Percentiles rank a stretch among this genome's conserved stretches.
Evolutionary conservation across 2,888 invertebrate species (phyloP).

Genomic region (Formica aserva): DNA sequence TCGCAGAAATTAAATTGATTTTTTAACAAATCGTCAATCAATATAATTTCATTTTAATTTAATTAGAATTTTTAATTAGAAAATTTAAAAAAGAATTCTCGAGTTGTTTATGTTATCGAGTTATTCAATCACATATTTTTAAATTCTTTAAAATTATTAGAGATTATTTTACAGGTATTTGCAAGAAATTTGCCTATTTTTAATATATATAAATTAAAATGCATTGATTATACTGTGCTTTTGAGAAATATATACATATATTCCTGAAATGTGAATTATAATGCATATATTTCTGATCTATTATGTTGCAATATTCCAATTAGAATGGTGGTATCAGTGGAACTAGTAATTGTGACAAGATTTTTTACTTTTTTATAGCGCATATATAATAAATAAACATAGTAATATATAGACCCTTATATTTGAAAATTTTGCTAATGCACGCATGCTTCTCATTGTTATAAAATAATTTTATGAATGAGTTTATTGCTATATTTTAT

Average conservation of each 20-base stretch:
- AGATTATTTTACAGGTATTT: no score
- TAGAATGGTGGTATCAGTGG: slow-evolving; percentile 67
- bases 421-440: background rate
- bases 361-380: background rate
- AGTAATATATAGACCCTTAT: background rate
- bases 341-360: slow-evolving; percentile 24
- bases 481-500: background rate
- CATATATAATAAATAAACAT: background rate
- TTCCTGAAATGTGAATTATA: slow-evolving; percentile 53
- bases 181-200: background rate
- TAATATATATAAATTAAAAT: background rate
- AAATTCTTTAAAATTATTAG: no score
- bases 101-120: background rate
- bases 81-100: background rate
- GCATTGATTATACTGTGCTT: background rate
- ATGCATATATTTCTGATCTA: slow-evolving; percentile 60
- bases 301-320: slow-evolving; percentile 60
- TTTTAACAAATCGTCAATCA: background rate
- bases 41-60: background rate
- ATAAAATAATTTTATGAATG: background rate
- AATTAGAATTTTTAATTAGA: background rate
- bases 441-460: background rate
- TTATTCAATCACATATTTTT: no score
- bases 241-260: slow-evolving; percentile 49
- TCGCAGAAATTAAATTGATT: background rate